These are phyloP conservation scores for Gymnocephalus cernua DNA, from an alignment of 2,113 vertebrate species.

Conservation along the genomic window DNA sequence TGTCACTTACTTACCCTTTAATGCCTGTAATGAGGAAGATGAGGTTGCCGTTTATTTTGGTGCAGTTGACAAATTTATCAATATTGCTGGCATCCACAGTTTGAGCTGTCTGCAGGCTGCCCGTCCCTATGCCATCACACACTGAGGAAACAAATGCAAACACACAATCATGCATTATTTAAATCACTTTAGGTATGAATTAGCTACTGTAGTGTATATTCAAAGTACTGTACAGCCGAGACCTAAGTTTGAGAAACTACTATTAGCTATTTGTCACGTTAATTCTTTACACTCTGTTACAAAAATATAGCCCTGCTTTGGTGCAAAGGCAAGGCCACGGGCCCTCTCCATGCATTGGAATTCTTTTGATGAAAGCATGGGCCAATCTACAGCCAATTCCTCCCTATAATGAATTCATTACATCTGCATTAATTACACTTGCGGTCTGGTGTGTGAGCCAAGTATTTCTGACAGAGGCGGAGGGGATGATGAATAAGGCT, in stretches of 20 bases:
- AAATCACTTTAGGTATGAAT: neutral
- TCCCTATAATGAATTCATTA: slow-evolving; percentile 77
- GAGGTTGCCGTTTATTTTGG: slow-evolving; percentile 99
- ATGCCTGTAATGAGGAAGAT: slow-evolving; percentile 98
- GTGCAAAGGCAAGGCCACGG: slow-evolving; percentile 37
- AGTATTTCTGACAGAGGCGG: slow-evolving; percentile 72
- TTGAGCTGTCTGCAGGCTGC: slow-evolving; percentile 92
- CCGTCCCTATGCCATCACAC: slow-evolving; percentile 97
- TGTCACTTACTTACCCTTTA: slow-evolving; percentile 91
- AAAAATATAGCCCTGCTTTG: slow-evolving; percentile 39
- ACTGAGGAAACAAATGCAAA: slow-evolving; percentile 79
- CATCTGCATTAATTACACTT: slow-evolving; percentile 81
- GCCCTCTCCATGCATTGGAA: slow-evolving; percentile 48
- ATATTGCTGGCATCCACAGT: slow-evolving; percentile 99
- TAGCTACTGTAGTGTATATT: too few relatives aligned
- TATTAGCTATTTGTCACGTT: slow-evolving; percentile 47
- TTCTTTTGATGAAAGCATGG: slow-evolving; percentile 67
- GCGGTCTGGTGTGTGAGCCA: slow-evolving; percentile 62
- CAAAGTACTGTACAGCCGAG: slow-evolving; percentile 10
- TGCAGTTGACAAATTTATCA: slow-evolving; percentile 97
- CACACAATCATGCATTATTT: slow-evolving; percentile 6
- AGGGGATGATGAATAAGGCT: slow-evolving; percentile 79
- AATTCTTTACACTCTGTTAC: slow-evolving; percentile 38
- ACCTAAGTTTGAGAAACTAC: neutral
- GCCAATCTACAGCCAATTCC: slow-evolving; percentile 73